Base-by-base conservation (phyloP, 2,797 vertebrate genomes). In the Cygnus olor region DNA sequence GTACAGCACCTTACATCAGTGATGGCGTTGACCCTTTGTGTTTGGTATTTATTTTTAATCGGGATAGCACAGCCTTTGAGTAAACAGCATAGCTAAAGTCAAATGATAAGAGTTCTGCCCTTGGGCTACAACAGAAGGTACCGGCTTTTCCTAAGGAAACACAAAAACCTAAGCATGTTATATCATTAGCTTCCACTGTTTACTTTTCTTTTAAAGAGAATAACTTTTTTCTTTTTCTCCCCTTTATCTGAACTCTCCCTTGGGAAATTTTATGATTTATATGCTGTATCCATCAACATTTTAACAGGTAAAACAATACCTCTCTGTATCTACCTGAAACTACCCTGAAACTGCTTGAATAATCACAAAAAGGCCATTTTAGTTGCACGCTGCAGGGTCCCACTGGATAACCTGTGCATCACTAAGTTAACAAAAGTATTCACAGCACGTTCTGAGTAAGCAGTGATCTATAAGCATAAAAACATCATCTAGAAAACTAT, bases 11-110 rank as follows among this genome's bases (percentile, higher is more conserved):
- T 74, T 14, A 60, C 51, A 49, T 21, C 45, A 36, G 7, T 9
- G 3, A 21, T 4, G 19, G 40, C 13, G 2, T 1, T 36, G 68
- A 53, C 27, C 49, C 57, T 28, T 88, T 44, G 38, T 30, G 28
- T 56, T 56, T 56, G 28, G 24, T 25, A 25, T 32, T 56, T 56
- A 30, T 22, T 44, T 54, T 53, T 40, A 54, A 32, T 44, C 20
- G 1, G 10, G 63, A 30, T 17, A 79, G 21, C 3, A 1, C 1
- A 0, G 63, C 56, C 47, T 40, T 81, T 40, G 30, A 12, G 22
- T 77, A 90, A 93, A 91, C 2, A 0, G 49, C 66, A 22, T 10
- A 40, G 44, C 2, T 2, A 71, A 82, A 93, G 78, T 68, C 66
- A 65, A 82, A 60, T 0, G 19, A 93, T 64, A 82, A 91, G 56